Evolutionary conservation across 2,113 vertebrate species (phyloP).

Genomic region (Mustela nigripes): DNA sequence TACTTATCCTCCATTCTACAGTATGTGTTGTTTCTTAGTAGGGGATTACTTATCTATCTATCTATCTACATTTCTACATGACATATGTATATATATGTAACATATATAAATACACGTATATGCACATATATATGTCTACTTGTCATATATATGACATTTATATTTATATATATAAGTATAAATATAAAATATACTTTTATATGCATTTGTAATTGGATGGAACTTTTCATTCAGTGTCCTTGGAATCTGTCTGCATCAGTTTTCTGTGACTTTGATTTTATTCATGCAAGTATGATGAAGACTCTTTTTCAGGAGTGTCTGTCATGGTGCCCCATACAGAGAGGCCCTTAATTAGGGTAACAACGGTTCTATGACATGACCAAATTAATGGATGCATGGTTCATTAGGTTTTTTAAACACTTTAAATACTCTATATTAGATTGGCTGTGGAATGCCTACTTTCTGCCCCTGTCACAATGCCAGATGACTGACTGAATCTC

Average conservation of each 20-base stretch:
- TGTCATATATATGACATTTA: not conserved
- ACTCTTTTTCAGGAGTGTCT: not conserved
- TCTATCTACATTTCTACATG: too few relatives aligned
- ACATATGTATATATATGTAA: not conserved
- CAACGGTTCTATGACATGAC: slow-evolving; percentile 23
- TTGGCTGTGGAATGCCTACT: not conserved
- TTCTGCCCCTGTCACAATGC: slow-evolving; percentile 17
- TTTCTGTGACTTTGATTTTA: slow-evolving; percentile 69
- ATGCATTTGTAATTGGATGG: slow-evolving; percentile 51
- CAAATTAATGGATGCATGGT: slow-evolving; percentile 47
- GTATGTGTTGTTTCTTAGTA: not conserved
- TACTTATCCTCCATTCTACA: not conserved
- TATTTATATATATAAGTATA: not conserved
- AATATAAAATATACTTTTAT: not conserved
- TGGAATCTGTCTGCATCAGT: slow-evolving; percentile 38
- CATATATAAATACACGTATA: too few relatives aligned
- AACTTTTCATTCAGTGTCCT: slow-evolving; percentile 45
- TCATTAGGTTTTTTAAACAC: slow-evolving; percentile 49
- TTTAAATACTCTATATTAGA: slow-evolving; percentile 4
- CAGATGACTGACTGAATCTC: not conserved
- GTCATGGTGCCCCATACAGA: not conserved
- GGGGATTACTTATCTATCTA: too few relatives aligned
- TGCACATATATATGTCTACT: not conserved
- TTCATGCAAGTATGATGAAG: not conserved
- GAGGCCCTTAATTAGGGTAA: slow-evolving; percentile 43